phyloP scores from a whole-genome alignment of 2,888 invertebrate genomes.

The Nephrotoma appendiculata region DNA sequence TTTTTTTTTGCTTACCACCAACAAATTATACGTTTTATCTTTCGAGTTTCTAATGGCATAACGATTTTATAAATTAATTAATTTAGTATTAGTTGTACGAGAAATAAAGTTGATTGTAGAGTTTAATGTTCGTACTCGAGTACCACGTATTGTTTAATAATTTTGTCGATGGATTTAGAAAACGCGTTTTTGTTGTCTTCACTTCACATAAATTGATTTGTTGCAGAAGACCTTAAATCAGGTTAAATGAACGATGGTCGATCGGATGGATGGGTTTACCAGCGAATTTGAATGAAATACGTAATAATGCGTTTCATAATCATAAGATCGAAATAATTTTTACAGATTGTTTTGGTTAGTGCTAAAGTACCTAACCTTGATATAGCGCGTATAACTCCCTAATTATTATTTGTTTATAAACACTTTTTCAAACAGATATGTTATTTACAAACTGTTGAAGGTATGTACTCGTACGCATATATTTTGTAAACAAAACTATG shows the following conservation, averaged over 20 bases:
- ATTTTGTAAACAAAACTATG: too few species aligned
- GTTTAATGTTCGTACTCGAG: not conserved
- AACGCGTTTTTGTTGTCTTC: not conserved
- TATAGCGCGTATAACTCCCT: too few species aligned
- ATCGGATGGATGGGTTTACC: not conserved
- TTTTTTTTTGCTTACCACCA: not conserved
- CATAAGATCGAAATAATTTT: not conserved
- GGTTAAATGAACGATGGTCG: not conserved
- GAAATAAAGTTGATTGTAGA: not conserved
- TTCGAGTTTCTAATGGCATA: not conserved
- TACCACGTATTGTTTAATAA: not conserved
- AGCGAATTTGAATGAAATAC: not conserved
- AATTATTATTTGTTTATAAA: too few species aligned
- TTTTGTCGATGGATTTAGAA: not conserved
- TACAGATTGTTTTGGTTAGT: too few species aligned
- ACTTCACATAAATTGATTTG: not conserved
- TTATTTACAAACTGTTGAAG: too few species aligned
- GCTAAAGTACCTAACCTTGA: too few species aligned
- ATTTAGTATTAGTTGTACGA: not conserved
- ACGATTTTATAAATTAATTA: not conserved
- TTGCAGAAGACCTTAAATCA: not conserved
- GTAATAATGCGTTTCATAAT: too few species aligned
- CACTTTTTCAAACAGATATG: too few species aligned
- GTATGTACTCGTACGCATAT: too few species aligned
- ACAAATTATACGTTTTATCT: not conserved